Percentiles rank a stretch among this genome's conserved stretches.
phyloP scores from a whole-genome alignment of 2,797 vertebrate species.

The Clamator glandarius region DNA sequence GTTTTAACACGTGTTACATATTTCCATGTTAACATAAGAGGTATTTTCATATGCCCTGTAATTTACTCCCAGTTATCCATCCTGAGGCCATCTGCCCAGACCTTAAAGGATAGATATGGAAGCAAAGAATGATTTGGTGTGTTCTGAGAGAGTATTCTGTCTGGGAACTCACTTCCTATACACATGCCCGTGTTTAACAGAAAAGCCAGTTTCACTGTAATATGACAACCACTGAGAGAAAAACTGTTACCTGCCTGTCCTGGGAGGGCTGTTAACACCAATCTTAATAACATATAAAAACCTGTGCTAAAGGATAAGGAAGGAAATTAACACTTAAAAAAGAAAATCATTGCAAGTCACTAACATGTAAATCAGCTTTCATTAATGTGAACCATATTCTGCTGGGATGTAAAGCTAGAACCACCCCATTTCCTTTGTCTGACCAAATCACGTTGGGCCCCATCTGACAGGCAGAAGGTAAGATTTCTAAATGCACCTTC shows the following conservation, averaged over 20 bases:
- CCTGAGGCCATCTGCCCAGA: not conserved
- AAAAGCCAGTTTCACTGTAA: conserved; percentile 6
- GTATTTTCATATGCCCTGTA: not conserved
- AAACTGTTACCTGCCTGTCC: conserved; percentile 12
- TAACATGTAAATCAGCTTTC: conserved; percentile 1
- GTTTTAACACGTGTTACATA: not conserved
- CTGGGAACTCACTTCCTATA: not conserved
- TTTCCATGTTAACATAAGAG: not conserved
- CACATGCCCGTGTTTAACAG: not conserved
- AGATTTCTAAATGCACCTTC: not conserved
- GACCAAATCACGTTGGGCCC: not conserved
- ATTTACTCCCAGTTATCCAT: not conserved
- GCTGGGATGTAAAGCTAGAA: not conserved
- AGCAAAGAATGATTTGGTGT: not conserved
- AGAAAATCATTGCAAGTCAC: not conserved
- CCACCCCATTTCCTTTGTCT: not conserved
- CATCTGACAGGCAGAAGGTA: not conserved
- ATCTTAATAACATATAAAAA: conserved; percentile 22
- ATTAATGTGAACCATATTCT: not conserved
- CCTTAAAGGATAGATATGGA: not conserved
- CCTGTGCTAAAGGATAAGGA: conserved; percentile 7
- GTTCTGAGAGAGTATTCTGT: not conserved
- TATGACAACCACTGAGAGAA: conserved; percentile 14
- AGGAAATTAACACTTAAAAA: conserved; percentile 1
- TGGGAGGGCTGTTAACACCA: conserved; percentile 19